A percentile compares a stretch with the other conserved stretches of the same genome.
Conservation (phyloP, 2,113 vertebrate genomes). For the Catharus fuscescens region DNA sequence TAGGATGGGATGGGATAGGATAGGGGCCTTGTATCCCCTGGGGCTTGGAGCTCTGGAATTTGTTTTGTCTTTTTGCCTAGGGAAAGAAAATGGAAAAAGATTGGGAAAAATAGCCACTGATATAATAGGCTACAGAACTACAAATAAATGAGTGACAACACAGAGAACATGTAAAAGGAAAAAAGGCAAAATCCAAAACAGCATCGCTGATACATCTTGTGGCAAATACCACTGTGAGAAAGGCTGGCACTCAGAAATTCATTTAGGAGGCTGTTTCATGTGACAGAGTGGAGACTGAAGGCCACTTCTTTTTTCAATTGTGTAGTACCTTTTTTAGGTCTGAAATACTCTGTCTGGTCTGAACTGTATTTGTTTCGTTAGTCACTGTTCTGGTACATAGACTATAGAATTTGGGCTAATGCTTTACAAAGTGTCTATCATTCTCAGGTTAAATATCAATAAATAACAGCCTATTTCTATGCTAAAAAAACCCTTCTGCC, state of each 20-base stretch:
- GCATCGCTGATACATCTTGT: not conserved
- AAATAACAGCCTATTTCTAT: constrained; percentile 5
- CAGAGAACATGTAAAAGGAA: not conserved
- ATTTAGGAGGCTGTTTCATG: not conserved
- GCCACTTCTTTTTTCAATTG: not conserved
- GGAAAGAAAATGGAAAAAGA: not conserved
- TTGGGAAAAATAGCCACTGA: not conserved
- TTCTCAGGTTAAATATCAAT: constrained; percentile 40
- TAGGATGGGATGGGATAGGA: too few relatives aligned
- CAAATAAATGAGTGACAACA: not conserved
- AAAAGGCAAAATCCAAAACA: not conserved
- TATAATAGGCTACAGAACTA: not conserved
- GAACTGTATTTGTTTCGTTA: not conserved
- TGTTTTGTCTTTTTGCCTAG: not conserved
- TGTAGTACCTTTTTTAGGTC: not conserved
- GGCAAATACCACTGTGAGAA: not conserved
- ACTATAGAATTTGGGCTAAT: not conserved
- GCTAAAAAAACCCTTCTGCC: not conserved
- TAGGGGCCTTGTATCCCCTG: not conserved
- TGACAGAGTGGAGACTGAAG: not conserved
- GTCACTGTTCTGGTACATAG: not conserved
- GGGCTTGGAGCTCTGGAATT: not conserved
- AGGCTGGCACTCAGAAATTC: not conserved
- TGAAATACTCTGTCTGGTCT: not conserved
- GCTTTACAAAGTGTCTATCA: not conserved